A percentile compares a stretch with the other conserved stretches of the same genome.
These are phyloP conservation scores for Chaunax sp. DNA, from an alignment of 2,797 vertebrate genomes.

Conservation along the genomic window DNA sequence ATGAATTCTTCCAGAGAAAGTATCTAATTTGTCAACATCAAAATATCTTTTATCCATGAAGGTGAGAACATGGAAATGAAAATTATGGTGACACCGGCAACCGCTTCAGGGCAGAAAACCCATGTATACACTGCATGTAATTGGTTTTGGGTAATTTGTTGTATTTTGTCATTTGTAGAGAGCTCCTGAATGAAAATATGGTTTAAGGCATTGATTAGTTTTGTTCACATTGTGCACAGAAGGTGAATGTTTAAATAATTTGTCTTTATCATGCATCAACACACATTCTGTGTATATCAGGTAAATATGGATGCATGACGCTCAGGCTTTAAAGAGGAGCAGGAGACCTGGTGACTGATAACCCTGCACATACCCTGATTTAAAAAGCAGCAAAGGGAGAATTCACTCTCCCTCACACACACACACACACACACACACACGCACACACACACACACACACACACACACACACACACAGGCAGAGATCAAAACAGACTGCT, in stretches of 20 bases:
- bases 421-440: constrained; percentile 5
- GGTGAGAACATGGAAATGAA: not conserved
- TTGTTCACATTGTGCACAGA: not conserved
- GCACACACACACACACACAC: constrained; percentile 5
- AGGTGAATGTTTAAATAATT: not conserved
- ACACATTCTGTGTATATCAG: not conserved
- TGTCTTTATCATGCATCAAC: not conserved
- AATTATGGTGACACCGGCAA: not conserved
- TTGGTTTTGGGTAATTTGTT: not conserved
- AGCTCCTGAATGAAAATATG: not conserved
- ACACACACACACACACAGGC: constrained; percentile 4
- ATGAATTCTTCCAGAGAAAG: not conserved
- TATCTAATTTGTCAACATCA: not conserved
- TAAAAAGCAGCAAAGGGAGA: constrained; percentile 16
- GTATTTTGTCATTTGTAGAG: not conserved
- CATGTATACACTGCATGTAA: not conserved
- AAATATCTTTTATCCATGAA: not conserved
- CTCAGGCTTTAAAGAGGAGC: constrained; percentile 1
- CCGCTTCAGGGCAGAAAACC: not conserved
- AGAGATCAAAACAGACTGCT: constrained; percentile 31
- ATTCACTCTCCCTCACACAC: not conserved
- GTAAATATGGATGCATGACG: not conserved
- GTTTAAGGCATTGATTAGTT: not conserved
- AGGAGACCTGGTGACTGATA: constrained; percentile 23
- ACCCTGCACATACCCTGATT: constrained; percentile 9